Percentiles rank a stretch among this genome's conserved stretches.
Conservation (phyloP, 2,888 invertebrate species). For the Perizoma affinitatum region DNA sequence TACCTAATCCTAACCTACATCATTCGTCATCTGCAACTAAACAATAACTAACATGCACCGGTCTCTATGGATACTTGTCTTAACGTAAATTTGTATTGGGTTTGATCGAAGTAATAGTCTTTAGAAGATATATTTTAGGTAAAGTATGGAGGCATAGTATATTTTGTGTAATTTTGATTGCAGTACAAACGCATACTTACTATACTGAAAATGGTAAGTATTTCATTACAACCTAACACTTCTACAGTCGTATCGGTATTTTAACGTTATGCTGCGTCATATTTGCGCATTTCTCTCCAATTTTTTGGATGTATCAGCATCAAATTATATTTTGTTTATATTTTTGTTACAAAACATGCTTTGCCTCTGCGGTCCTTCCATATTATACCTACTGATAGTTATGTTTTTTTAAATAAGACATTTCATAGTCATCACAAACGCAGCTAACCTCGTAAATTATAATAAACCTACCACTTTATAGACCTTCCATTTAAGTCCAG, state of each 20-base stretch:
- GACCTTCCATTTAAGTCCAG: too few relatives aligned
- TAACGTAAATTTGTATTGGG: not conserved
- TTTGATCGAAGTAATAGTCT: too few relatives aligned
- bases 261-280: too few relatives aligned
- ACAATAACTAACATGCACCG: conserved; percentile 32
- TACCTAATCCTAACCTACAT: conserved; percentile 6
- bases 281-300: too few relatives aligned
- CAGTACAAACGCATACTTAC: conserved; percentile 20
- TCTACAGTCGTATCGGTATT: too few relatives aligned
- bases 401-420: conserved; percentile 9
- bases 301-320: too few relatives aligned
- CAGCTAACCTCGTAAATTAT: not conserved
- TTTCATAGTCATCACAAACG: conserved; percentile 13
- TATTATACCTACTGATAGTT: not conserved
- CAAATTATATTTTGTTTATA: conserved; percentile 1
- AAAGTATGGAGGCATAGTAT: conserved; percentile 16
- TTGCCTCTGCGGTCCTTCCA: conserved; percentile 48
- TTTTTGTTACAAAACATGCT: conserved; percentile 39
- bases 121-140: too few relatives aligned
- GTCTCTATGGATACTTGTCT: not conserved
- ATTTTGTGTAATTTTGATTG: conserved; percentile 18
- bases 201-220: conserved; percentile 17
- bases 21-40: conserved; percentile 20
- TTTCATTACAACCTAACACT: not conserved
- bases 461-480: too few relatives aligned